A percentile compares a stretch with the other conserved stretches of the same genome.
phyloP scores from a whole-genome alignment of 2,113 vertebrate genomes.

The Mustelus asterias region DNA sequence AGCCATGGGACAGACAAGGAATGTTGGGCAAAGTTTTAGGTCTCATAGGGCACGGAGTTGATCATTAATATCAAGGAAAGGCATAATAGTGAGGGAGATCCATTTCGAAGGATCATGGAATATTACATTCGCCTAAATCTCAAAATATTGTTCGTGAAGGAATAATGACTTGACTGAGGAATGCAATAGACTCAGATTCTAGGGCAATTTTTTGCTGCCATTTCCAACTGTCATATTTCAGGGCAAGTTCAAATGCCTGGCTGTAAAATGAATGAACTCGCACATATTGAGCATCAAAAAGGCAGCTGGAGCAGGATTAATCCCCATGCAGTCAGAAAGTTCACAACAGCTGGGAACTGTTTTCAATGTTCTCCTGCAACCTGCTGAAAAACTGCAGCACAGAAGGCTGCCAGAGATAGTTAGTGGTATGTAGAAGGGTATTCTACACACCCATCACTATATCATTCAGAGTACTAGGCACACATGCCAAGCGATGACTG shows the following conservation, averaged over 20 bases:
- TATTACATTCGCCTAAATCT: neutral
- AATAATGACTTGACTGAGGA: neutral
- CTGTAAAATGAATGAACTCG: neutral
- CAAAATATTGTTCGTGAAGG: neutral
- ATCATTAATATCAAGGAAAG: neutral
- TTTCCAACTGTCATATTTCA: neutral
- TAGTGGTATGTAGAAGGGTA: neutral
- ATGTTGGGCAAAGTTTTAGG: neutral
- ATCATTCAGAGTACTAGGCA: neutral
- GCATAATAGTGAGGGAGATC: neutral
- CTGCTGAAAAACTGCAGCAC: neutral
- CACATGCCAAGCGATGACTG: neutral
- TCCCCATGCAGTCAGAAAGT: neutral
- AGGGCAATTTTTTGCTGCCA: neutral
- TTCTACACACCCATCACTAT: neutral
- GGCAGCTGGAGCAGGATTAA: neutral
- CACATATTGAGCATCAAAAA: neutral
- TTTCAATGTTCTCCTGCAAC: neutral
- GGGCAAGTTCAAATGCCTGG: neutral
- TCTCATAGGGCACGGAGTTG: neutral
- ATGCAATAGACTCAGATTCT: neutral
- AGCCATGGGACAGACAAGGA: neutral
- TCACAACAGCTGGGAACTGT: neutral
- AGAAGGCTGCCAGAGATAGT: neutral
- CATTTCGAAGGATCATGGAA: neutral